Conservation (phyloP, 1,140 invertebrate species). For the Habropoda laboriosa region DNA sequence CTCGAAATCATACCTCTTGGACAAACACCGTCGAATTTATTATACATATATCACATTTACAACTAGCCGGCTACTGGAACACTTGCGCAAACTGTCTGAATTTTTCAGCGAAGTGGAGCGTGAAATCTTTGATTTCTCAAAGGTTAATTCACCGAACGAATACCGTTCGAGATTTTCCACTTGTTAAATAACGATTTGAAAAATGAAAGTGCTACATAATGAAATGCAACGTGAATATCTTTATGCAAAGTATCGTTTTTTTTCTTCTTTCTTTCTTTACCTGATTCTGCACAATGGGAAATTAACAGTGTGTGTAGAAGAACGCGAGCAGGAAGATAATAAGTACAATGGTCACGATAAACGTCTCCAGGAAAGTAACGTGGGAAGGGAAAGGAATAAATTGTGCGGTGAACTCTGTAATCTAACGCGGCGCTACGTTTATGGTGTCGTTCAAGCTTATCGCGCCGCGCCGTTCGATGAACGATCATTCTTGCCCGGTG, state of each 20-base stretch:
- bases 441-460: not conserved
- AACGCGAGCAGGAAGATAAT: not conserved
- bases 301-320: not conserved
- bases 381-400: conserved; percentile 13
- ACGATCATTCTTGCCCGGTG: not conserved
- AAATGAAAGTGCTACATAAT: not conserved
- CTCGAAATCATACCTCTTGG: not conserved
- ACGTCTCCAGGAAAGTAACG: conserved; percentile 23
- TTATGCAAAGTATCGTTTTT: no score
- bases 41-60: no score
- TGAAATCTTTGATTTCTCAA: not conserved
- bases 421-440: not conserved
- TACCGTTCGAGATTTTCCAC: not conserved
- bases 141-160: not conserved
- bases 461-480: not conserved
- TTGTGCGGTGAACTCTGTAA: not conserved
- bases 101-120: not conserved
- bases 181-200: not conserved
- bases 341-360: not conserved
- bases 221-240: not conserved
- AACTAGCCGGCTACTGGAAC: not conserved
- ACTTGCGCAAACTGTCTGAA: not conserved
- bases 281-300: not conserved
- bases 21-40: not conserved
- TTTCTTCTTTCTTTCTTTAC: no score